A percentile compares a stretch with the other conserved stretches of the same genome.
These are phyloP conservation scores for Chrysotoxum bicinctum DNA, from an alignment of 2,888 invertebrate species.

Conservation along the genomic window DNA sequence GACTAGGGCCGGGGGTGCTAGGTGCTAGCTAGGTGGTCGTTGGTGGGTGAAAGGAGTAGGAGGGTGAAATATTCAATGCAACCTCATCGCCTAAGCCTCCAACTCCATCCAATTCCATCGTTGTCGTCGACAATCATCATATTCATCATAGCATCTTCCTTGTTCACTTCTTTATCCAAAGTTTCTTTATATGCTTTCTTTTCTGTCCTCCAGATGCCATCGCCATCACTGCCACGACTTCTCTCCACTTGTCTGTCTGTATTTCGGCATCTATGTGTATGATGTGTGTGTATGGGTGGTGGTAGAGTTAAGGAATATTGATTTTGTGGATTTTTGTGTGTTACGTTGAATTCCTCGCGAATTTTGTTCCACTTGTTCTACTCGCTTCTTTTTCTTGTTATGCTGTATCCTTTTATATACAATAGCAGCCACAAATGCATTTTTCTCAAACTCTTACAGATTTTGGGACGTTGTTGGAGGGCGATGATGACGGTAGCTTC, in stretches of 20 bases:
- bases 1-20: slow-evolving; percentile 9
- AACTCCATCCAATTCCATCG: slow-evolving; percentile 8
- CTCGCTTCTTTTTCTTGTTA: slow-evolving; percentile 2
- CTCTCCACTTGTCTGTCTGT: neutral
- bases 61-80: slow-evolving; percentile 48
- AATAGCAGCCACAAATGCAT: slow-evolving; percentile 25
- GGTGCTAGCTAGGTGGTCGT: neutral
- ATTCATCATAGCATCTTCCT: slow-evolving; percentile 68
- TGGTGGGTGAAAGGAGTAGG: neutral
- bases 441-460: neutral
- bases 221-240: slow-evolving; percentile 16
- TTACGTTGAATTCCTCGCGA: slow-evolving; percentile 70
- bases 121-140: slow-evolving; percentile 64
- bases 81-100: slow-evolving; percentile 49
- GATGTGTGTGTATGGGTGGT: slow-evolving; percentile 19
- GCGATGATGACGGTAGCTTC: neutral
- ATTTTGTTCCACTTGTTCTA: slow-evolving; percentile 49
- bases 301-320: slow-evolving; percentile 72
- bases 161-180: slow-evolving; percentile 65
- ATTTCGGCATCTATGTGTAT: neutral
- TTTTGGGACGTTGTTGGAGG: slow-evolving; percentile 1
- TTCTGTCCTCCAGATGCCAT: slow-evolving; percentile 55
- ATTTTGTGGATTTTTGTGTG: slow-evolving; percentile 71
- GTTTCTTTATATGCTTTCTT: slow-evolving; percentile 69
- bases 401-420: neutral